These are phyloP conservation scores for Drosophila sucinea DNA, from an alignment of 1,140 invertebrate genomes.

Conservation along the genomic window DNA sequence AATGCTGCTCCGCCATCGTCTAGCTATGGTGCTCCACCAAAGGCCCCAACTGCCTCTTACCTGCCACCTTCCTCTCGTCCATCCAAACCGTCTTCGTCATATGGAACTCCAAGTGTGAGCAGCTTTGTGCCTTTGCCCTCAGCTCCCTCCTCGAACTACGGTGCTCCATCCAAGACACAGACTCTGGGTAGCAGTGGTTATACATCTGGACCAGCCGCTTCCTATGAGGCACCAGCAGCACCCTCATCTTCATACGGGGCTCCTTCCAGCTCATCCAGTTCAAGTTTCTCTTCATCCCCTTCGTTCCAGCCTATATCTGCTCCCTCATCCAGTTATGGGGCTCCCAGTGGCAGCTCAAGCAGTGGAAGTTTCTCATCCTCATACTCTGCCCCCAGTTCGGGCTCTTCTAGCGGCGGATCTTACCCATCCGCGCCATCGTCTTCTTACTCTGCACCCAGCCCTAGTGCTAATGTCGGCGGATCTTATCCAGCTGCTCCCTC, in stretches of 20 bases:
- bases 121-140: constrained; percentile 81
- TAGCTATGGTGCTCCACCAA: constrained; percentile 81
- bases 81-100: constrained; percentile 60
- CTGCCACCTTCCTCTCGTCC: constrained; percentile 55
- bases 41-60: constrained; percentile 67
- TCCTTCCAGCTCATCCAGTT: constrained; percentile 61
- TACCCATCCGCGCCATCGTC: constrained; percentile 44
- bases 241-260: constrained; percentile 82
- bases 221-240: constrained; percentile 52
- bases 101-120: constrained; percentile 78
- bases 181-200: constrained; percentile 69
- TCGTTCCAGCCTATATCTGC: constrained; percentile 71
- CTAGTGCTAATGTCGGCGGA: constrained; percentile 34
- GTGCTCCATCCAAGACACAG: constrained; percentile 74
- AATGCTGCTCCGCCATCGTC: constrained; percentile 71
- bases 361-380: constrained; percentile 41
- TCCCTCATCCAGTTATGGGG: constrained; percentile 56
- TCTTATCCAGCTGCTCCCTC: constrained; percentile 56
- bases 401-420: constrained; percentile 37
- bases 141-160: constrained; percentile 76
- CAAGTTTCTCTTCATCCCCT: background rate
- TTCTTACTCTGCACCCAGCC: constrained; percentile 70
- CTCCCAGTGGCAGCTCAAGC: constrained; percentile 41
- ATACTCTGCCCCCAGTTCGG: constrained; percentile 32
- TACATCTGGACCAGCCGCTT: constrained; percentile 60